phyloP scores from a whole-genome alignment of 2,797 vertebrate species.

The Channallabes apus region DNA sequence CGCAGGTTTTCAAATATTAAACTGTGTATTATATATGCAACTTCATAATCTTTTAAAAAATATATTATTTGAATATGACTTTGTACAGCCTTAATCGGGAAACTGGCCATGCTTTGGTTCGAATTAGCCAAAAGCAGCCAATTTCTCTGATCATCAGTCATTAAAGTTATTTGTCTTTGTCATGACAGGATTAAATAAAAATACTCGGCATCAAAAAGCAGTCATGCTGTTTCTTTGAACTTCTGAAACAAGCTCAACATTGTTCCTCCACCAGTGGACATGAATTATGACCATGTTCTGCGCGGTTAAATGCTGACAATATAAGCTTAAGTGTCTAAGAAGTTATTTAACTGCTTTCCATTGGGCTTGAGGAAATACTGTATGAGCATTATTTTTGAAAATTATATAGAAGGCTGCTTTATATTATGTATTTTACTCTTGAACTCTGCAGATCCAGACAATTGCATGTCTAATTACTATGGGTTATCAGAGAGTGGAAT shows the following conservation, averaged over 20 bases:
- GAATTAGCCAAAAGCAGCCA: slow-evolving; percentile 11
- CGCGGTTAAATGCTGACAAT: background rate
- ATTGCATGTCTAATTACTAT: background rate
- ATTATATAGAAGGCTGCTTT: background rate
- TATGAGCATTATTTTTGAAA: slow-evolving; percentile 8
- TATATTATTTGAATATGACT: background rate
- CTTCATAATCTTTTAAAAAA: background rate
- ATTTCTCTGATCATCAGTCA: slow-evolving; percentile 27
- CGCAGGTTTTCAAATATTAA: background rate
- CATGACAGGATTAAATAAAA: slow-evolving; percentile 32
- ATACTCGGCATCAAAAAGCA: slow-evolving; percentile 20
- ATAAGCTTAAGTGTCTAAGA: background rate
- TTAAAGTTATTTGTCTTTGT: slow-evolving; percentile 17
- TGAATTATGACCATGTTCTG: slow-evolving; percentile 13
- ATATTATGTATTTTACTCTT: background rate
- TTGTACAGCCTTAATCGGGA: background rate
- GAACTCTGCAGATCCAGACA: background rate
- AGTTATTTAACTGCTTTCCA: background rate
- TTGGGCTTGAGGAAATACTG: background rate
- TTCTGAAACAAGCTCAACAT: slow-evolving; percentile 19
- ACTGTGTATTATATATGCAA: background rate
- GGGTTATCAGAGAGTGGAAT: slow-evolving; percentile 11
- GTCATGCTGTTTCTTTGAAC: background rate
- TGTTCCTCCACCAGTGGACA: slow-evolving; percentile 27
- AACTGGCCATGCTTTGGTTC: slow-evolving; percentile 22